phyloP scores from a whole-genome alignment of 1,140 invertebrate species.

The Zaprionus capensis region DNA sequence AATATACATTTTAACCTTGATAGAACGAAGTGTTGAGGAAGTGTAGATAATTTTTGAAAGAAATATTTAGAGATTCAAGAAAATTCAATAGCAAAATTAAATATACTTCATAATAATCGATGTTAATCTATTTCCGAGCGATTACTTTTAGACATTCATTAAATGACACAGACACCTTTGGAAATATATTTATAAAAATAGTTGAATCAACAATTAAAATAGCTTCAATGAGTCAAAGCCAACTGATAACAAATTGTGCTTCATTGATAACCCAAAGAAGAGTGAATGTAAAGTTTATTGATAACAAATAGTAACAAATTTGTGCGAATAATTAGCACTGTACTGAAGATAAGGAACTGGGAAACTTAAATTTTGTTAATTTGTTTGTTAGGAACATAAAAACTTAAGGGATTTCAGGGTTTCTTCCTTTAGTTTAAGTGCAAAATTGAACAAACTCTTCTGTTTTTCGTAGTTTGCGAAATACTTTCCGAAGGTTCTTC shows the following conservation, averaged over 20 bases:
- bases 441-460: slow-evolving; percentile 29
- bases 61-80: not conserved
- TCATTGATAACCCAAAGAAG: not conserved
- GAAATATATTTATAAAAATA: slow-evolving; percentile 10
- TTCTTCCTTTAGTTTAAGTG: not conserved
- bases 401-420: not conserved
- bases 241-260: slow-evolving; percentile 47
- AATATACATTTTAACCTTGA: not conserved
- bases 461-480: slow-evolving; percentile 3
- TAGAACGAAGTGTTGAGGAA: not conserved
- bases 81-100: not conserved
- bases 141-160: slow-evolving; percentile 18
- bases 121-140: not conserved
- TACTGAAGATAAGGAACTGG: too few relatives aligned
- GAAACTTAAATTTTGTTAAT: too few relatives aligned
- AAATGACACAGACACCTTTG: not conserved
- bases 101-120: too few relatives aligned
- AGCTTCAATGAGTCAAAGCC: slow-evolving; percentile 62
- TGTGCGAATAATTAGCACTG: too few relatives aligned
- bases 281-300: not conserved
- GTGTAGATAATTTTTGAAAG: not conserved
- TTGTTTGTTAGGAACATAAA: not conserved
- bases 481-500: not conserved
- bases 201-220: slow-evolving; percentile 68
- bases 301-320: not conserved